Evolutionary conservation across 2,888 invertebrate genomes (phyloP).

Genomic region (Dioctria linearis): DNA sequence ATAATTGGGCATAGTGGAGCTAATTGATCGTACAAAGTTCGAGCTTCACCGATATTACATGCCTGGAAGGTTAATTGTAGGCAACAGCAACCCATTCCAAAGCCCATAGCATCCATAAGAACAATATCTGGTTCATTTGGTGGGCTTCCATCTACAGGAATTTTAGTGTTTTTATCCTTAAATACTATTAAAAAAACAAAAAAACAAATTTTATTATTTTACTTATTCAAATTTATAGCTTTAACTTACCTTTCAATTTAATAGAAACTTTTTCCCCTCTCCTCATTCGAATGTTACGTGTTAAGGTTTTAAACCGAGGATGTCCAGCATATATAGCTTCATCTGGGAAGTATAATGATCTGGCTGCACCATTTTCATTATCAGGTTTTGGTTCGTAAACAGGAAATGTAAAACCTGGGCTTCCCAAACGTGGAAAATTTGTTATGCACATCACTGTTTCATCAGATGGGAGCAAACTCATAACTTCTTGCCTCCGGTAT

Average conservation of each 20-base stretch:
- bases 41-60: constrained; percentile 95
- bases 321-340: constrained; percentile 95
- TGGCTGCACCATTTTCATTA: constrained; percentile 82
- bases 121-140: constrained; percentile 90
- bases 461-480: constrained; percentile 80
- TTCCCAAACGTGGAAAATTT: constrained; percentile 94
- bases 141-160: constrained; percentile 87
- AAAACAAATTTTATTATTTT: background rate
- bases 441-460: constrained; percentile 93
- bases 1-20: constrained; percentile 97
- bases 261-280: constrained; percentile 96
- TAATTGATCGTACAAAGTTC: constrained; percentile 96
- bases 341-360: constrained; percentile 94
- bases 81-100: constrained; percentile 99
- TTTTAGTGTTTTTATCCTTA: constrained; percentile 88
- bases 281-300: constrained; percentile 91
- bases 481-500: constrained; percentile 87
- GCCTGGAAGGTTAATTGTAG: constrained; percentile 94
- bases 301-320: constrained; percentile 94
- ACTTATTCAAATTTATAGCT: background rate
- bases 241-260: constrained; percentile 87
- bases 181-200: constrained; percentile 77
- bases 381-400: constrained; percentile 76
- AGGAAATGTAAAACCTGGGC: constrained; percentile 90
- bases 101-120: constrained; percentile 99